These are phyloP conservation scores for Arbacia lixula DNA, from an alignment of 53 echinoderm and acorn worm genomes.

Conservation along the genomic window DNA sequence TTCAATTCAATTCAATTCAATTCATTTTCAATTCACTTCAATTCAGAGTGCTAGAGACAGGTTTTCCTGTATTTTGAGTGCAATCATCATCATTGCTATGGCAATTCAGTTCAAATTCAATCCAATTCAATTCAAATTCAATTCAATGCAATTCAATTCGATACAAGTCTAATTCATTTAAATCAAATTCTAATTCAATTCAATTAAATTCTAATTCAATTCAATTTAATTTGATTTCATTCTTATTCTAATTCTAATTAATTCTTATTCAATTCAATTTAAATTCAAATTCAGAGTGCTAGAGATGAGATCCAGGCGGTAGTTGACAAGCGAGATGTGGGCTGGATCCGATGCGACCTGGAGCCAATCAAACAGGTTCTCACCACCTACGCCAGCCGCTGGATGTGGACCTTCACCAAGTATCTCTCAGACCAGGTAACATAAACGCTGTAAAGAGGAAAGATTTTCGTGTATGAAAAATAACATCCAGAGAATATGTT, in stretches of 20 bases:
- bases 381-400: conserved; percentile 93
- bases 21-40: too few species aligned
- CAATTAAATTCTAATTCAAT: not conserved
- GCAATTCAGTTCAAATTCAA: too few species aligned
- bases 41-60: too few species aligned
- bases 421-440: conserved; percentile 97
- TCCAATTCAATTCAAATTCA: too few species aligned
- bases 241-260: not conserved
- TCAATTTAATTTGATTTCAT: not conserved
- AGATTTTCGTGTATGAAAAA: too few species aligned
- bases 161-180: not conserved
- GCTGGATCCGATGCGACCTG: conserved; percentile 92
- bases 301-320: conserved; percentile 90
- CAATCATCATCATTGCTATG: too few species aligned
- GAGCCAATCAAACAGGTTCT: conserved; percentile 98
- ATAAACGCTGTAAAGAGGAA: not conserved
- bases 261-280: not conserved
- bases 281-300: conserved; percentile 69
- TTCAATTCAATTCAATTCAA: too few species aligned
- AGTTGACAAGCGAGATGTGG: conserved; percentile 88
- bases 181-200: not conserved
- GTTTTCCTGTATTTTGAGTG: too few species aligned
- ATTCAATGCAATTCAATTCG: too few species aligned
- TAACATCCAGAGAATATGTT: too few species aligned
- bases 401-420: conserved; percentile 99